Conservation (phyloP, 1,140 invertebrate species). For the Mamestra configurata region DNA sequence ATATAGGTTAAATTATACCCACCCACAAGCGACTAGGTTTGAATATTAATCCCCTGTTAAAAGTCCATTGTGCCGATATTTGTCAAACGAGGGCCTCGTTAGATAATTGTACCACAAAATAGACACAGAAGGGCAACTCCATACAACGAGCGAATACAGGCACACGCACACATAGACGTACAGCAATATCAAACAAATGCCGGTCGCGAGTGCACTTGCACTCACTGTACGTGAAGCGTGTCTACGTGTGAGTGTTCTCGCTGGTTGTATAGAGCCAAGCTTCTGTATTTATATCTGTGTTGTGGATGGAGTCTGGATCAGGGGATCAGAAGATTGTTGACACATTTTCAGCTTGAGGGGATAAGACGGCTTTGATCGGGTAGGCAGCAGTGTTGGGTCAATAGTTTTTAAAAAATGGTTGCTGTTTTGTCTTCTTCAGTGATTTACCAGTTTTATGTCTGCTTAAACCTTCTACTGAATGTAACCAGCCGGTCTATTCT, state of each 20-base stretch:
- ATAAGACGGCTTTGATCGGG: background rate
- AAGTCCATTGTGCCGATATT: slow-evolving; percentile 2
- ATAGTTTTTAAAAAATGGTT: background rate
- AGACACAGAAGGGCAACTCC: background rate
- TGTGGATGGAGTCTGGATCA: background rate
- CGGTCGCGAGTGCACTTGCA: too few relatives aligned
- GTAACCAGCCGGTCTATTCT: too few relatives aligned
- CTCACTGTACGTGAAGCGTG: too few relatives aligned
- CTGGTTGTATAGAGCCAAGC: background rate
- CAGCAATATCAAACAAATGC: too few relatives aligned
- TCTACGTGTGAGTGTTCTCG: too few relatives aligned
- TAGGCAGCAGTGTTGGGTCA: background rate
- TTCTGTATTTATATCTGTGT: background rate
- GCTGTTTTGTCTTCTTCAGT: too few relatives aligned
- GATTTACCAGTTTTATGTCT: too few relatives aligned
- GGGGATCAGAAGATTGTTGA: slow-evolving; percentile 14
- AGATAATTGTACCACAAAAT: background rate
- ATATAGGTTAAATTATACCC: background rate
- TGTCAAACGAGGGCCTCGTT: slow-evolving; percentile 9
- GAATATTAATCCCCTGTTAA: slow-evolving; percentile 27
- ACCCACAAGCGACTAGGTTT: slow-evolving; percentile 1
- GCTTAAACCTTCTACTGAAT: too few relatives aligned
- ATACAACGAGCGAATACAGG: too few relatives aligned
- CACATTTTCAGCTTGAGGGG: slow-evolving; percentile 3
- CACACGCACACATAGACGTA: too few relatives aligned